A percentile compares a stretch with the other conserved stretches of the same genome.
Evolutionary conservation across 2,113 vertebrate species (phyloP).

Genomic region (Climacteris rufus): DNA sequence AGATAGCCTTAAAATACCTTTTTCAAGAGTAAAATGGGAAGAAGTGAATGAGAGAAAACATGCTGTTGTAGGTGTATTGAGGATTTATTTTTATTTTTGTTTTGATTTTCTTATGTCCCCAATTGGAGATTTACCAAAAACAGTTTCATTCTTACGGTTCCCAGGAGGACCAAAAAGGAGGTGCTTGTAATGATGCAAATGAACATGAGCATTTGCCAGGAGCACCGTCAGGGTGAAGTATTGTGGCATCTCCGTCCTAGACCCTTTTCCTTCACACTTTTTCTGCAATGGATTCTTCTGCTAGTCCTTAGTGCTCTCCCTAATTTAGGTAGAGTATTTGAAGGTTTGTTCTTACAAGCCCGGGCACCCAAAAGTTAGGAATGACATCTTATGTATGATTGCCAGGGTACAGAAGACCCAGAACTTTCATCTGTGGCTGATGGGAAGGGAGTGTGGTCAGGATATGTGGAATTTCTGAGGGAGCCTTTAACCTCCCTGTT

Average conservation of each 20-base stretch:
- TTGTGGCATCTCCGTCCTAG: not conserved
- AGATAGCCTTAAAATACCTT: not conserved
- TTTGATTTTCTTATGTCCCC: not conserved
- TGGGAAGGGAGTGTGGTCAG: not conserved
- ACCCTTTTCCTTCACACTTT: not conserved
- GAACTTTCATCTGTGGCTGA: rapidly evolving
- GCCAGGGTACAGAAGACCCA: not conserved
- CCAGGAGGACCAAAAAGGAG: not conserved
- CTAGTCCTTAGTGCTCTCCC: not conserved
- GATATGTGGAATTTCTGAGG: not conserved
- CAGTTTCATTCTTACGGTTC: not conserved
- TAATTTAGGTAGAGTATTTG: not conserved
- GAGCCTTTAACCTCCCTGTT: not conserved
- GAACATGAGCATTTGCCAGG: rapidly evolving
- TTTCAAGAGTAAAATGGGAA: not conserved
- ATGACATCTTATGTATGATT: rapidly evolving
- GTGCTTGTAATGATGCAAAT: not conserved
- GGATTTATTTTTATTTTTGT: not conserved
- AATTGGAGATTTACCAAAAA: not conserved
- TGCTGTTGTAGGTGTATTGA: not conserved
- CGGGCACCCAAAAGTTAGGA: not conserved
- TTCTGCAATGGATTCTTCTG: not conserved
- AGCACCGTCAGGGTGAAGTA: not conserved
- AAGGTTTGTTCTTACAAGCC: not conserved
- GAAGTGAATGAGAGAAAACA: rapidly evolving